These are phyloP conservation scores for Olivierus martensii DNA, from an alignment of 1,140 invertebrate genomes.

Conservation along the genomic window DNA sequence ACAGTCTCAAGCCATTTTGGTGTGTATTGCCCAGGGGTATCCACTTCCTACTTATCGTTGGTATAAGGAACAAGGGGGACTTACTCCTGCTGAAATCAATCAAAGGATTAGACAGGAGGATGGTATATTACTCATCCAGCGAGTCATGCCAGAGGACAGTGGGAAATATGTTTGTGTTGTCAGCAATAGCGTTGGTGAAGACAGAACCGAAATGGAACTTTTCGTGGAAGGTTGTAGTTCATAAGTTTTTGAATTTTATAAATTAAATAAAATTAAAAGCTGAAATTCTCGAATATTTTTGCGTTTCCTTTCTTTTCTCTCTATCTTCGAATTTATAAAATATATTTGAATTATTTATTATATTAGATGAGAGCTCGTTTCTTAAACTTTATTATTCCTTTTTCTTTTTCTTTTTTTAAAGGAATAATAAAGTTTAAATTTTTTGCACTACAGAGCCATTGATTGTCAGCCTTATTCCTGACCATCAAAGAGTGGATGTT, in stretches of 20 bases:
- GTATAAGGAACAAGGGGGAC: conserved; percentile 6
- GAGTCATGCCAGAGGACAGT: conserved; percentile 11
- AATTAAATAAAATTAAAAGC: too few species aligned
- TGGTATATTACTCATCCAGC: conserved; percentile 17
- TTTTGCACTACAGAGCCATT: conserved; percentile 7
- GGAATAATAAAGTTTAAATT: conserved; percentile 2
- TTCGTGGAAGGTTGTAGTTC: conserved; percentile 16
- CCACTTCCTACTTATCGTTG: conserved; percentile 51
- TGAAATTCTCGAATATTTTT: not conserved
- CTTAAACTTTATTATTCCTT: too few species aligned
- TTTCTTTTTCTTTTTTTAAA: not conserved
- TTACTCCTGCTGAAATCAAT: not conserved
- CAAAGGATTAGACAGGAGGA: conserved; percentile 6
- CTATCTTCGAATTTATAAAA: not conserved
- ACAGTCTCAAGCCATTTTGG: conserved; percentile 29
- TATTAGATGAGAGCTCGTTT: too few species aligned
- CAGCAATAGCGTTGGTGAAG: conserved; percentile 22
- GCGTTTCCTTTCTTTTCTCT: not conserved
- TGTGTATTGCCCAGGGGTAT: conserved; percentile 64
- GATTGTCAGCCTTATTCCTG: conserved; percentile 30
- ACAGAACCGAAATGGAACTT: conserved; percentile 20
- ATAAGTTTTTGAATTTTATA: too few species aligned
- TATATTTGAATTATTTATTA: not conserved
- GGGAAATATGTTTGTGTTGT: conserved; percentile 22
- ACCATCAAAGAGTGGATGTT: conserved; percentile 85